These are phyloP conservation scores for Globodera ellingtonae DNA, from an alignment of 1,140 invertebrate genomes.

Conservation along the genomic window DNA sequence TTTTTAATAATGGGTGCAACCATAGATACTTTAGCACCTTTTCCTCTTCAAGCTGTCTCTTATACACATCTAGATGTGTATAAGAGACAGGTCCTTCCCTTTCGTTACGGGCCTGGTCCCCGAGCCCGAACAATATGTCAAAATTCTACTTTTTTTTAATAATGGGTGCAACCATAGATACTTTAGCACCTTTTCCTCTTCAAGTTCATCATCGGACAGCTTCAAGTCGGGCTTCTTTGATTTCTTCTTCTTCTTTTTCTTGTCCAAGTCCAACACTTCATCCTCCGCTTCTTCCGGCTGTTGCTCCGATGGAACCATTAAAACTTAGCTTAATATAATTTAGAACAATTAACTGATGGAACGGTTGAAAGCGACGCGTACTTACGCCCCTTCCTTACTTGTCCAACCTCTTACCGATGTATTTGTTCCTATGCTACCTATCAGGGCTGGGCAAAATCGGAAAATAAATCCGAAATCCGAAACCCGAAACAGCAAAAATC, in stretches of 20 bases:
- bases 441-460: too few species aligned
- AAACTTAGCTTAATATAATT: too few species aligned
- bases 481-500: too few species aligned
- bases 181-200: conserved; percentile 1
- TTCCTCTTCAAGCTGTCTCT: too few species aligned
- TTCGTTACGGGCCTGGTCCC: neutral
- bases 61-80: too few species aligned
- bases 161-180: neutral
- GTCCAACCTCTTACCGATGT: too few species aligned
- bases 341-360: too few species aligned
- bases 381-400: too few species aligned
- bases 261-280: conserved; percentile 13
- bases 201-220: conserved; percentile 28
- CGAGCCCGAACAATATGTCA: neutral
- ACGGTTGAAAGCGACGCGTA: too few species aligned
- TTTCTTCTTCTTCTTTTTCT: conserved; percentile 26
- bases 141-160: neutral
- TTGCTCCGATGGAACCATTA: too few species aligned
- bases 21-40: neutral
- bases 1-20: neutral
- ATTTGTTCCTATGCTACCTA: too few species aligned
- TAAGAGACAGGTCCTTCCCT: neutral
- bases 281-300: conserved; percentile 23
- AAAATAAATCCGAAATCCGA: too few species aligned
- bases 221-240: conserved; percentile 11